phyloP scores from a whole-genome alignment of 2,113 vertebrate species.

The Bothrops jararaca region DNA sequence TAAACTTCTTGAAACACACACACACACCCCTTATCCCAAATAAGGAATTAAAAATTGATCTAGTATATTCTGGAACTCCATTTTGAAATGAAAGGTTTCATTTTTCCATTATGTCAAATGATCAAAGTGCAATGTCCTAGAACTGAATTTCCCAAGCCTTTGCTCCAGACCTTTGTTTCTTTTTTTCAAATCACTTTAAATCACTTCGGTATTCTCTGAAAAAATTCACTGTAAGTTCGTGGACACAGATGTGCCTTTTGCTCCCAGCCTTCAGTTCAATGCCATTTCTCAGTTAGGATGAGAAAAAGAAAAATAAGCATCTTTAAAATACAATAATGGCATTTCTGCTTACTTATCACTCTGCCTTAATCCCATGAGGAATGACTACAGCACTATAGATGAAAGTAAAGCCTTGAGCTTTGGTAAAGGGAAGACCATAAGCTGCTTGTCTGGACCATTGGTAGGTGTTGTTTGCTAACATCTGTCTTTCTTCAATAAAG shows the following conservation, averaged over 20 bases:
- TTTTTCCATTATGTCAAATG: not conserved
- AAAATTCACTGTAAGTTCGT: not conserved
- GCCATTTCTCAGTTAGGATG: not conserved
- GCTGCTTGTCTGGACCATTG: not conserved
- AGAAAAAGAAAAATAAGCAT: constrained; percentile 20
- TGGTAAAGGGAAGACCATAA: constrained; percentile 13
- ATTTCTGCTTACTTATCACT: constrained; percentile 31
- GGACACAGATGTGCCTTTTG: constrained; percentile 21
- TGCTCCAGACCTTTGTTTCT: not conserved
- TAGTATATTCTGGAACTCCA: not conserved
- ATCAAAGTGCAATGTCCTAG: not conserved
- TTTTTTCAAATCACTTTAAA: not conserved
- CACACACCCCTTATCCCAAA: not conserved
- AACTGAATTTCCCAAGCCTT: constrained; percentile 5
- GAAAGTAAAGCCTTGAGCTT: not conserved
- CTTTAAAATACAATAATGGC: constrained; percentile 9
- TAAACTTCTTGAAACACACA: not conserved
- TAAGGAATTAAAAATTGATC: not conserved
- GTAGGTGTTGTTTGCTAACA: not conserved
- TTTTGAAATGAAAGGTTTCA: not conserved
- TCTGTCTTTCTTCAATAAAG: not conserved
- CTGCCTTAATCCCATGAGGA: constrained; percentile 7
- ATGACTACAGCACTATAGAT: not conserved
- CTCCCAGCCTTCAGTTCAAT: constrained; percentile 29
- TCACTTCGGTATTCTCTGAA: not conserved